A percentile compares a stretch with the other conserved stretches of the same genome.
Evolutionary conservation across 2,797 vertebrate genomes (phyloP).

Genomic region (Betta splendens): DNA sequence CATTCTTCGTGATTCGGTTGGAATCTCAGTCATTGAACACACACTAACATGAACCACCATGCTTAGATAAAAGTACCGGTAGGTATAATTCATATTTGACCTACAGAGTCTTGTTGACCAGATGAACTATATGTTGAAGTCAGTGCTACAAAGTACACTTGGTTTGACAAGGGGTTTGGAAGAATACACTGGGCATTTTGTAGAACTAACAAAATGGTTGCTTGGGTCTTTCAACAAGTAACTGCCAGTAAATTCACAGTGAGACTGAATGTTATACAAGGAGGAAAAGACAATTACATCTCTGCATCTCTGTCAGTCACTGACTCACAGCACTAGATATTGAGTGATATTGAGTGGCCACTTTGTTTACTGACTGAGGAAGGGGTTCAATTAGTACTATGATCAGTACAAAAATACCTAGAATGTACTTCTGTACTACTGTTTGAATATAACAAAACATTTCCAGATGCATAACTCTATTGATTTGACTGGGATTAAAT

Average conservation of each 20-base stretch:
- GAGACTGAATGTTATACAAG: slow-evolving; percentile 26
- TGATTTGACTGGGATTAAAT: not conserved
- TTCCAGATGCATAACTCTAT: not conserved
- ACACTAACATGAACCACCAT: not conserved
- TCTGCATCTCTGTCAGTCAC: no score
- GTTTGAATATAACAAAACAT: not conserved
- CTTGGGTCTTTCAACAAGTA: slow-evolving; percentile 4
- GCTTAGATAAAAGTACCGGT: slow-evolving; percentile 27
- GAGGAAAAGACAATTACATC: not conserved
- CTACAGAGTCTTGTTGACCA: slow-evolving; percentile 1
- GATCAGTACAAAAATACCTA: no score
- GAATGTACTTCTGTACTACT: no score
- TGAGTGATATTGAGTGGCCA: no score
- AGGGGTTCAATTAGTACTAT: no score
- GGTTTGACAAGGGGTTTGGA: not conserved
- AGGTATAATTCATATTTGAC: not conserved
- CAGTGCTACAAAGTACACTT: not conserved
- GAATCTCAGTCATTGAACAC: slow-evolving; percentile 2
- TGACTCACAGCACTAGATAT: no score
- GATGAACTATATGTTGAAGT: slow-evolving; percentile 7
- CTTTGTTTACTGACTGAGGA: no score
- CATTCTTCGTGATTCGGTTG: slow-evolving; percentile 7
- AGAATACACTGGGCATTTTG: slow-evolving; percentile 14
- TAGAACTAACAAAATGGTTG: no score
- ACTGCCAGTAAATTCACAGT: slow-evolving; percentile 19